Conservation (phyloP, 2,888 invertebrate genomes). For the Drepanosiphum platanoidis region DNA sequence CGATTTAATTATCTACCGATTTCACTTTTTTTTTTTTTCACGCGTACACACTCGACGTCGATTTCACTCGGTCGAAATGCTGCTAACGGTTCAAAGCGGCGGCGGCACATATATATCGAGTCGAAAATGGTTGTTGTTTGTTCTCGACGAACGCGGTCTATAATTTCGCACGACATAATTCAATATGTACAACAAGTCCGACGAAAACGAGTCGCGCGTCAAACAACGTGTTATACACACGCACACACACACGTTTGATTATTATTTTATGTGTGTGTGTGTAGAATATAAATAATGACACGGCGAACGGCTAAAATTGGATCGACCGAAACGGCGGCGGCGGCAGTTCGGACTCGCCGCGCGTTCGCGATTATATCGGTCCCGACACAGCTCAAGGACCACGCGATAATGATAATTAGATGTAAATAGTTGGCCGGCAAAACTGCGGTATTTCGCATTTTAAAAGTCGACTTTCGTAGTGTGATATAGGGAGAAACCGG, state of each 20-base stretch:
- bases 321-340: not conserved
- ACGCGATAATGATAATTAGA: not conserved
- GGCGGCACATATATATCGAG: no score
- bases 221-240: not conserved
- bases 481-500: not conserved
- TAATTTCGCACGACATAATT: not conserved
- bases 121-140: not conserved
- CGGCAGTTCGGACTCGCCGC: not conserved
- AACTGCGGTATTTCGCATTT: not conserved
- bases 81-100: not conserved
- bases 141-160: not conserved
- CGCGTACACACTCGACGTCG: not conserved
- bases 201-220: not conserved
- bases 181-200: not conserved
- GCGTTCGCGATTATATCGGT: slow-evolving; percentile 17
- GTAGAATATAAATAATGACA: not conserved
- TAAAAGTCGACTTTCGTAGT: not conserved
- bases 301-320: not conserved
- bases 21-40: not conserved
- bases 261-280: not conserved
- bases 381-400: slow-evolving; percentile 14
- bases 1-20: not conserved
- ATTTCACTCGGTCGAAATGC: not conserved
- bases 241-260: no score
- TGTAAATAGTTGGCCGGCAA: slow-evolving; percentile 3